Percentiles rank a stretch among this genome's conserved stretches.
Evolutionary conservation across 2,113 vertebrate genomes (phyloP).

Genomic region (Paradisaea rubra): DNA sequence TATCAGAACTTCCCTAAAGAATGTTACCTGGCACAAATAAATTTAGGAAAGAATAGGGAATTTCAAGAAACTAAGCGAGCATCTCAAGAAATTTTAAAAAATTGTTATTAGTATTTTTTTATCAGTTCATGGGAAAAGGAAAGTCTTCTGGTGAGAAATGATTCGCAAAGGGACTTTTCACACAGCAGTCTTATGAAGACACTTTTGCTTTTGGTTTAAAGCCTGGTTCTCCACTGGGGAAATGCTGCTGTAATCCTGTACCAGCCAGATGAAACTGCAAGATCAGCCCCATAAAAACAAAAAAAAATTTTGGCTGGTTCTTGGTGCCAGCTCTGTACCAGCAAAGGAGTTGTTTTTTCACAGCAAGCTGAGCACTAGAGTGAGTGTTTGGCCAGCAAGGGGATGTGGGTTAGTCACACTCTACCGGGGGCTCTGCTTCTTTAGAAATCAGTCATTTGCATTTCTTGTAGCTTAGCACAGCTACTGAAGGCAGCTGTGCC

Average conservation of each 20-base stretch:
- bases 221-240: not conserved
- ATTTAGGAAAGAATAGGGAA: not conserved
- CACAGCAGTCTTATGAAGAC: not conserved
- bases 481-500: not conserved
- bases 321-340: not conserved
- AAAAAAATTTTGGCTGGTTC: not conserved
- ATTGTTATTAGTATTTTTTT: not conserved
- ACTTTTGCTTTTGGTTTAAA: not conserved
- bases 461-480: conserved; percentile 10
- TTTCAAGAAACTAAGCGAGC: not conserved
- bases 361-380: not conserved
- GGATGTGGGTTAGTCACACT: not conserved
- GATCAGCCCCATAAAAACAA: not conserved
- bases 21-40: not conserved
- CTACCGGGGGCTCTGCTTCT: not conserved
- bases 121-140: not conserved
- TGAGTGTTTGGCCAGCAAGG: not conserved
- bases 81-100: not conserved
- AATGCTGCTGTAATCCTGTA: not conserved
- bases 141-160: not conserved
- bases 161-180: not conserved
- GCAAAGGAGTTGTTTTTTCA: not conserved
- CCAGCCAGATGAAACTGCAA: not conserved
- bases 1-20: not conserved
- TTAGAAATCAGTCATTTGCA: not conserved